phyloP scores from a whole-genome alignment of 1,140 invertebrate genomes.

The Leptinotarsa undecemlineata region DNA sequence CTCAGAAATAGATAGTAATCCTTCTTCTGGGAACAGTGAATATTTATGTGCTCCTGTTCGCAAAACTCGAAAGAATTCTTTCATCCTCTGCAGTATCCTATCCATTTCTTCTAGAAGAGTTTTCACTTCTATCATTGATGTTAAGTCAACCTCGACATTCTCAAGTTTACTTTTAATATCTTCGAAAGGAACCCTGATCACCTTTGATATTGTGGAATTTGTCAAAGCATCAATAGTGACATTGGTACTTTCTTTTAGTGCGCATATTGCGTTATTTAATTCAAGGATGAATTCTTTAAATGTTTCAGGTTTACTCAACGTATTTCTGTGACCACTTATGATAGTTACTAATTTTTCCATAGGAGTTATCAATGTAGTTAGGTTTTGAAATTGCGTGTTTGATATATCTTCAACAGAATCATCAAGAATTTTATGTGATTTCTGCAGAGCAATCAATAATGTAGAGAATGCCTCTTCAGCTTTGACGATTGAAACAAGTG shows the following conservation, averaged over 20 bases:
- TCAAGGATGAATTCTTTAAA: constrained; percentile 13
- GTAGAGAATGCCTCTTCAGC: background rate
- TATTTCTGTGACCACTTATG: constrained; percentile 13
- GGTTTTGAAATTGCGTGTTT: background rate
- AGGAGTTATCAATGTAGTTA: background rate
- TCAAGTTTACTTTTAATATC: background rate
- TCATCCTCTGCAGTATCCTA: background rate
- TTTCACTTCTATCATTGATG: background rate
- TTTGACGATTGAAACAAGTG: constrained; percentile 9
- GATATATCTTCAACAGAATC: constrained; percentile 18
- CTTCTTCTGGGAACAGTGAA: background rate
- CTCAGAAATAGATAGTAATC: background rate
- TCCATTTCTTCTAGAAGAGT: background rate
- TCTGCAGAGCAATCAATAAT: background rate
- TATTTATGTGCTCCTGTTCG: background rate
- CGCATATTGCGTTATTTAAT: constrained; percentile 8
- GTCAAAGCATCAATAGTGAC: background rate
- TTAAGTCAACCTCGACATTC: background rate
- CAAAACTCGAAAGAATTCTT: background rate
- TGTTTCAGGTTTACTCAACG: background rate
- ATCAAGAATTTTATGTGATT: background rate
- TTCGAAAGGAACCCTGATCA: constrained; percentile 11
- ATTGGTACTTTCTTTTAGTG: constrained; percentile 16
- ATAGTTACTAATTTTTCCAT: constrained; percentile 13
- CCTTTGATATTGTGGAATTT: background rate